phyloP scores from a whole-genome alignment of 2,888 invertebrate genomes.

The Globia sparganii region DNA sequence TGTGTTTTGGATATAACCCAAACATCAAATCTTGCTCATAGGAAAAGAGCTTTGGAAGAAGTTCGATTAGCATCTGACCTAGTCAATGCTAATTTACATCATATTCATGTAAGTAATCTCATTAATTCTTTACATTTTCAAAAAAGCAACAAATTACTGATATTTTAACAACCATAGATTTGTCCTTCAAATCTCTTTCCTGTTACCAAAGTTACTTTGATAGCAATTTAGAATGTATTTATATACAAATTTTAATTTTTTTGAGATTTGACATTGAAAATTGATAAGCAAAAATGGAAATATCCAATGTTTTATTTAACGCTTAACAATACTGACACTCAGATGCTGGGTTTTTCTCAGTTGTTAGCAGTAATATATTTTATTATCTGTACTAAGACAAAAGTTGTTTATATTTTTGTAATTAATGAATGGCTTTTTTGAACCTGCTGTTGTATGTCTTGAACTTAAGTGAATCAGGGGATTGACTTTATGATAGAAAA shows the following conservation, averaged over 20 bases:
- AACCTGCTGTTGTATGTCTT: neutral
- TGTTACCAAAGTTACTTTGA: constrained; percentile 38
- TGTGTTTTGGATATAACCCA: constrained; percentile 96
- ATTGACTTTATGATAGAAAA: neutral
- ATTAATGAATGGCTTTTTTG: neutral
- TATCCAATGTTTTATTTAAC: neutral
- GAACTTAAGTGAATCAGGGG: neutral
- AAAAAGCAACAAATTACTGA: neutral
- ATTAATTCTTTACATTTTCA: neutral
- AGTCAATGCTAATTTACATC: constrained; percentile 95
- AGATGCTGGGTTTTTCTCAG: constrained; percentile 1
- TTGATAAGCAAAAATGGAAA: constrained; percentile 1
- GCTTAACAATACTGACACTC: neutral
- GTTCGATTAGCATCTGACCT: constrained; percentile 94
- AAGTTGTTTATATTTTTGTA: neutral
- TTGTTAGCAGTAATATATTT: neutral
- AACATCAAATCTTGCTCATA: constrained; percentile 93
- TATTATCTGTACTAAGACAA: neutral
- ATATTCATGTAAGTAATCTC: constrained; percentile 93
- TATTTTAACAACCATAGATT: neutral
- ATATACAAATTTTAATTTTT: neutral
- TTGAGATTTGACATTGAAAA: constrained; percentile 17
- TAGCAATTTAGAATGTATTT: constrained; percentile 23
- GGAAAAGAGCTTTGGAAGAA: constrained; percentile 96
- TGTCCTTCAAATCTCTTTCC: constrained; percentile 57